A percentile compares a stretch with the other conserved stretches of the same genome.
Evolutionary conservation across 2,113 vertebrate genomes (phyloP).

Genomic region (Corynorhinus townsendii): DNA sequence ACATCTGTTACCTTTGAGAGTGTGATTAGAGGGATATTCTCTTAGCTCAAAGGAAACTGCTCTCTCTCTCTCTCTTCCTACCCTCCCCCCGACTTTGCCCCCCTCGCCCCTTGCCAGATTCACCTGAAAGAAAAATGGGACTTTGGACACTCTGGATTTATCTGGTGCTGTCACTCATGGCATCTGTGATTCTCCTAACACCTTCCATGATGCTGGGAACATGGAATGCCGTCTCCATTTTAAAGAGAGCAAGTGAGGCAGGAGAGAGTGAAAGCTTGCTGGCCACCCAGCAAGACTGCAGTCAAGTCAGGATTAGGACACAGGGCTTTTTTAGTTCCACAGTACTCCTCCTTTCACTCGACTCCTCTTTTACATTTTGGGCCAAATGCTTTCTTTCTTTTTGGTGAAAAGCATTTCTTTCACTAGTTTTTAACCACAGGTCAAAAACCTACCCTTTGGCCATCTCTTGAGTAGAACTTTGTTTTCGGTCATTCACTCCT

Average conservation of each 20-base stretch:
- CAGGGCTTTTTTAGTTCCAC: background rate
- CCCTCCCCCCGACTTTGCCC: too few species aligned
- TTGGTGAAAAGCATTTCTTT: conserved; percentile 30
- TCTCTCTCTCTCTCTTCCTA: background rate
- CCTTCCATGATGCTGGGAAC: background rate
- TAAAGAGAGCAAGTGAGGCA: conserved; percentile 15
- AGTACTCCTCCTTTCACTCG: conserved; percentile 5
- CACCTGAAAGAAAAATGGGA: background rate
- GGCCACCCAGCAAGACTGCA: conserved; percentile 59
- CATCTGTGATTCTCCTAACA: background rate
- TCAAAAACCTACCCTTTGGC: conserved; percentile 16
- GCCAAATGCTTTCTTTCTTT: background rate
- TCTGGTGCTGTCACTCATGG: background rate
- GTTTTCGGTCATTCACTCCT: conserved; percentile 49
- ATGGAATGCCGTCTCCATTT: background rate
- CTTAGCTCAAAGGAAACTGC: background rate
- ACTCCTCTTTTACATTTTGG: background rate
- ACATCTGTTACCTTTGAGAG: background rate
- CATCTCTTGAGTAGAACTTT: conserved; percentile 49
- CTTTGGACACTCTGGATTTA: background rate
- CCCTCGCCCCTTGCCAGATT: background rate
- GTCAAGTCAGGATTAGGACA: conserved; percentile 27
- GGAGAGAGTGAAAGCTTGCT: background rate
- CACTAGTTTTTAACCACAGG: conserved; percentile 20
- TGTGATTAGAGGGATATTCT: background rate